phyloP scores from a whole-genome alignment of 30 jellyfish, hydroid and myxozoan species.

The Rhopilema esculentum region DNA sequence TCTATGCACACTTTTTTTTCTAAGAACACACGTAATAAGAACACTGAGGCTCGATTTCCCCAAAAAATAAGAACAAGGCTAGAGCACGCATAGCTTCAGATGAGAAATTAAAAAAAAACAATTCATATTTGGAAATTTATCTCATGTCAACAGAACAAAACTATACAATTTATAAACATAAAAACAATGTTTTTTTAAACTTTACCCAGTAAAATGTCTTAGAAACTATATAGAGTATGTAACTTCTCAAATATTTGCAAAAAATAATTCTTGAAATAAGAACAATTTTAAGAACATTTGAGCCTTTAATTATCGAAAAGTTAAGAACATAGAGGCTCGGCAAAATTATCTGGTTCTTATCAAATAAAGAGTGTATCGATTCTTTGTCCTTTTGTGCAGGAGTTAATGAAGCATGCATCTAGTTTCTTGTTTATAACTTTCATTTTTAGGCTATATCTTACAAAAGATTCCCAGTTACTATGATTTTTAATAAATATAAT shows the following conservation, averaged over 20 bases:
- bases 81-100: not conserved
- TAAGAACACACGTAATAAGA: not conserved
- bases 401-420: too few species aligned
- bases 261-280: not conserved
- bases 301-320: not conserved
- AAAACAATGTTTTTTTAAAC: too few species aligned
- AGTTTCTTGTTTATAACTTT: too few species aligned
- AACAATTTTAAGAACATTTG: not conserved
- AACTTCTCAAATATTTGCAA: conserved; percentile 1
- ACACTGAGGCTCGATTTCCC: not conserved
- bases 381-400: too few species aligned
- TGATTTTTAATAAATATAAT: too few species aligned
- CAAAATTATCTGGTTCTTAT: not conserved
- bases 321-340: conserved; percentile 1
- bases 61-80: not conserved
- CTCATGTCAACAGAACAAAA: too few species aligned
- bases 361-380: not conserved
- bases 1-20: not conserved
- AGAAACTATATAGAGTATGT: not conserved
- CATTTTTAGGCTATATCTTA: too few species aligned
- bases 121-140: too few species aligned
- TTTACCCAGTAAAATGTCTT: too few species aligned
- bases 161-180: too few species aligned
- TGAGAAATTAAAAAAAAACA: too few species aligned
- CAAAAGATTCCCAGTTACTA: too few species aligned